Percentiles rank a stretch among this genome's conserved stretches.
These are phyloP conservation scores for Cosmorhoe ocellata DNA, from an alignment of 2,888 invertebrate species.

Conservation along the genomic window DNA sequence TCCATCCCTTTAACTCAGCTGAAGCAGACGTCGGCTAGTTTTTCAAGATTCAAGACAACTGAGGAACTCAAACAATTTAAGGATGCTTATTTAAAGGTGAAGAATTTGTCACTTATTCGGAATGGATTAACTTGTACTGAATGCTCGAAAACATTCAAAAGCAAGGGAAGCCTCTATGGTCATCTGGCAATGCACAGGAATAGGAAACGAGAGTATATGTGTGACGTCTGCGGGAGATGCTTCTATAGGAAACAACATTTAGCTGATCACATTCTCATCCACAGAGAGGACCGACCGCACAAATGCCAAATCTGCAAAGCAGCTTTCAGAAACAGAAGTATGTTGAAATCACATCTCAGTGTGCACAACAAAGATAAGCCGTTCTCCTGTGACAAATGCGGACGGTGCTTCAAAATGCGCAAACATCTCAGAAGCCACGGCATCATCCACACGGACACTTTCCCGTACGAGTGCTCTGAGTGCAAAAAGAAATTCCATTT, in stretches of 20 bases:
- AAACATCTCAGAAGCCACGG: no score
- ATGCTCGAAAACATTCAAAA: constrained; percentile 59
- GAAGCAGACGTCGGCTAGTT: constrained; percentile 61
- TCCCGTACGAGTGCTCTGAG: no score
- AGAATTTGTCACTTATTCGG: constrained; percentile 21
- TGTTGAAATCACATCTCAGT: no score
- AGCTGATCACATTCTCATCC: constrained; percentile 46
- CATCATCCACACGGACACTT: no score
- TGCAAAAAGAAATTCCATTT: no score
- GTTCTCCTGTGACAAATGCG: no score
- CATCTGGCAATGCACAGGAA: constrained; percentile 83
- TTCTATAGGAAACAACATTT: constrained; percentile 54
- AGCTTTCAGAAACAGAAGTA: no score
- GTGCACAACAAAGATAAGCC: no score
- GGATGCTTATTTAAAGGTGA: constrained; percentile 27
- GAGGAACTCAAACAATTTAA: constrained; percentile 52
- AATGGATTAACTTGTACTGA: constrained; percentile 51
- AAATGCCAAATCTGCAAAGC: no score
- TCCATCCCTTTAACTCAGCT: constrained; percentile 49
- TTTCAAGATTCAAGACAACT: constrained; percentile 42
- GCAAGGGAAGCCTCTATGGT: constrained; percentile 50
- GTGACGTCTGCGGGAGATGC: constrained; percentile 64
- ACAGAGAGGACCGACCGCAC: no score
- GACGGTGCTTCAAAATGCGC: no score
- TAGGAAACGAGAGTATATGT: constrained; percentile 56